Conservation (phyloP, 1,140 invertebrate species). For the Macrotrachela quadricornifera region DNA sequence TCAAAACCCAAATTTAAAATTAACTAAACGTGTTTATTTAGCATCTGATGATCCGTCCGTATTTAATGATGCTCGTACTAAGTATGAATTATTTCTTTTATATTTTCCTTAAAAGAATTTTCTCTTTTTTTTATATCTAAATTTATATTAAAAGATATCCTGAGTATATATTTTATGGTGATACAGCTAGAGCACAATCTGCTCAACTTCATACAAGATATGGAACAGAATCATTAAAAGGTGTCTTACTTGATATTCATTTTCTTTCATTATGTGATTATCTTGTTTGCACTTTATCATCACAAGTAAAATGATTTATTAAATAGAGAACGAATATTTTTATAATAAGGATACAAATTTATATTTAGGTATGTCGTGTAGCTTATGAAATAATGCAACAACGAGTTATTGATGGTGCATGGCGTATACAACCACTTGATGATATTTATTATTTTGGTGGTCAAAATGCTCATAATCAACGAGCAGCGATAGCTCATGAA, state of each 20-base stretch:
- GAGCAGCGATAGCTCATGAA: slow-evolving; percentile 54
- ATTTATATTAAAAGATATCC: slow-evolving; percentile 45
- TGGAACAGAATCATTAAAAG: slow-evolving; percentile 60
- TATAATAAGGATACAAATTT: too few species aligned
- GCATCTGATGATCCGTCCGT: slow-evolving; percentile 60
- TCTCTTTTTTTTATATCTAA: too few species aligned
- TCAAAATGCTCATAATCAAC: slow-evolving; percentile 62
- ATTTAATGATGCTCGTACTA: slow-evolving; percentile 31
- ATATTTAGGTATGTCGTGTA: slow-evolving; percentile 60
- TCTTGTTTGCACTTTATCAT: slow-evolving; percentile 86
- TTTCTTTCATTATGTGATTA: slow-evolving; percentile 64
- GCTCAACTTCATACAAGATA: slow-evolving; percentile 70
- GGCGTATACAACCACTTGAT: slow-evolving; percentile 65
- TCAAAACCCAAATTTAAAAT: too few species aligned
- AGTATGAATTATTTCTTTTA: too few species aligned
- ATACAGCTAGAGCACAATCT: slow-evolving; percentile 53
- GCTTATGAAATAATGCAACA: slow-evolving; percentile 92
- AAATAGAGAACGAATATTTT: too few species aligned
- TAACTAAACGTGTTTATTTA: slow-evolving; percentile 51
- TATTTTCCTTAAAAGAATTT: too few species aligned
- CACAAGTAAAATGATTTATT: slow-evolving; percentile 59
- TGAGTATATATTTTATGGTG: slow-evolving; percentile 51
- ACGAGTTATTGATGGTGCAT: slow-evolving; percentile 55
- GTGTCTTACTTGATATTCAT: slow-evolving; percentile 73
- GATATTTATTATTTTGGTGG: slow-evolving; percentile 97